phyloP scores from a whole-genome alignment of 2,797 vertebrate genomes.

The Micropoecilia bifurca region DNA sequence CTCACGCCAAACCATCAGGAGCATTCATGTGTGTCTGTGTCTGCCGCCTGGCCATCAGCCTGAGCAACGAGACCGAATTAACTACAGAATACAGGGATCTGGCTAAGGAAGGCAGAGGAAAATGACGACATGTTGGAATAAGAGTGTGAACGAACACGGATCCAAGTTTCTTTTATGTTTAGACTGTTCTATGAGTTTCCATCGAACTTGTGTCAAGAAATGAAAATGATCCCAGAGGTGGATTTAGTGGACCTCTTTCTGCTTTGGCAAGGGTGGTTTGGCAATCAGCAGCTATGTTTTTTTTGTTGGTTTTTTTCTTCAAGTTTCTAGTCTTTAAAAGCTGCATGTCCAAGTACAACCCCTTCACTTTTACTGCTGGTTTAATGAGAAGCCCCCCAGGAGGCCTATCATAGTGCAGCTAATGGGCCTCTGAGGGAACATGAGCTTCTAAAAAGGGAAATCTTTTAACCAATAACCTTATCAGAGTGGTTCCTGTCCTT shows the following conservation, averaged over 20 bases:
- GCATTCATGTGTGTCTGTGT: conserved; percentile 16
- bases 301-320: background rate
- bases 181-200: conserved; percentile 15
- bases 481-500: conserved; percentile 28
- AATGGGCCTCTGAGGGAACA: conserved; percentile 66
- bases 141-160: conserved; percentile 1
- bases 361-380: conserved; percentile 39
- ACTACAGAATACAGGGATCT: conserved; percentile 15
- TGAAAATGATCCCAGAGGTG: conserved; percentile 17
- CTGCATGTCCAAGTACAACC: conserved; percentile 15
- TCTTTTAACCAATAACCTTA: conserved; percentile 24
- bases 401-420: conserved; percentile 46
- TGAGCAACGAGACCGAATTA: conserved; percentile 32
- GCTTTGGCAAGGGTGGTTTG: conserved; percentile 15
- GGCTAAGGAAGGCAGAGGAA: conserved; percentile 26
- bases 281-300: background rate
- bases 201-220: conserved; percentile 14
- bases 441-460: conserved; percentile 45
- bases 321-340: conserved; percentile 44
- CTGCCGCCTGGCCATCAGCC: conserved; percentile 32
- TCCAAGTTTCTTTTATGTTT: conserved; percentile 14
- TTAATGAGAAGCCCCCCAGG: conserved; percentile 44
- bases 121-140: conserved; percentile 15
- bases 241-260: conserved; percentile 5
- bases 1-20: conserved; percentile 30